phyloP scores from a whole-genome alignment of 2,888 invertebrate species.

The Melipona bicolor region DNA sequence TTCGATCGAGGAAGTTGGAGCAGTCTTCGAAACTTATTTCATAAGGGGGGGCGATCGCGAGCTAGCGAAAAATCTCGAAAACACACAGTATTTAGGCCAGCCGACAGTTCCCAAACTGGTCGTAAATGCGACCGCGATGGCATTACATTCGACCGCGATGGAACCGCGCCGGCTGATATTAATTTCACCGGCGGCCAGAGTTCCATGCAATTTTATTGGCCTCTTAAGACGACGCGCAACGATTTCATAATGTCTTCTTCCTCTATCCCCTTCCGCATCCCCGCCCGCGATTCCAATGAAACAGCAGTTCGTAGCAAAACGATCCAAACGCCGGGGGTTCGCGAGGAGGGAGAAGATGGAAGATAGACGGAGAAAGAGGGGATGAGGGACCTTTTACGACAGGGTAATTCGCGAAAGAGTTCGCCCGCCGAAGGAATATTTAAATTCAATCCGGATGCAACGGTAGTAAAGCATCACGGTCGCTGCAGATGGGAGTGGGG shows the following conservation, averaged over 20 bases:
- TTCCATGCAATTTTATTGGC: constrained; percentile 63
- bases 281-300: constrained; percentile 56
- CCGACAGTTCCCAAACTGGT: constrained; percentile 23
- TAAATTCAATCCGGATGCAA: constrained; percentile 71
- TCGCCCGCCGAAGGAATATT: constrained; percentile 71
- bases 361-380: no score
- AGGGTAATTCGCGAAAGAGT: constrained; percentile 68
- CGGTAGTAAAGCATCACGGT: constrained; percentile 59
- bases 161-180: constrained; percentile 62
- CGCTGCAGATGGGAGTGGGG: not conserved
- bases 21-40: constrained; percentile 49
- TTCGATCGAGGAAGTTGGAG: constrained; percentile 26
- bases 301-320: constrained; percentile 59
- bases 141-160: constrained; percentile 43
- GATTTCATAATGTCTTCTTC: constrained; percentile 64
- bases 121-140: constrained; percentile 53
- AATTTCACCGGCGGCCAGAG: constrained; percentile 57
- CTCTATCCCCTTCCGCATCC: no score
- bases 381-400: constrained; percentile 57
- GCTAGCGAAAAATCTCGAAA: constrained; percentile 28
- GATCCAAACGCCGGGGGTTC: constrained; percentile 25
- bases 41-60: not conserved
- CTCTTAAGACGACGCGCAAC: constrained; percentile 63
- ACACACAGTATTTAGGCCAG: constrained; percentile 37
- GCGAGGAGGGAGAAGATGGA: no score